Evolutionary conservation across 2,797 vertebrate genomes (phyloP).

Genomic region (Crax fasciolata): DNA sequence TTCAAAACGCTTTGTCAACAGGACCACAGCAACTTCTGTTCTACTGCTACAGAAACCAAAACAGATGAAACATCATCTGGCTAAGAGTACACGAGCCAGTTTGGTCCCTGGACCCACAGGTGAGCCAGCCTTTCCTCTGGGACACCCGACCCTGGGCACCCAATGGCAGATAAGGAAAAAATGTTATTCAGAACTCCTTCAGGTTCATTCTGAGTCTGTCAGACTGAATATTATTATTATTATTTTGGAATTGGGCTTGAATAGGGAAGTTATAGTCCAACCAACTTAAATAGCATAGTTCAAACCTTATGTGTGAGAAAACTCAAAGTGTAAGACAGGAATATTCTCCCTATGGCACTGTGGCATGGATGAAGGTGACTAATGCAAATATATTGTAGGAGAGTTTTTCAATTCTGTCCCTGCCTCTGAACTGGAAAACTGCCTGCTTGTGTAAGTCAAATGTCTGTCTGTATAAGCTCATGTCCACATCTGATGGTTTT

Average conservation of each 20-base stretch:
- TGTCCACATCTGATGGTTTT: neutral
- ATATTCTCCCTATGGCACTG: neutral
- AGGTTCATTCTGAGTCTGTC: neutral
- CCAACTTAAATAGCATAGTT: neutral
- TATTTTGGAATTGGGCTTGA: neutral
- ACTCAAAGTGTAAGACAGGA: neutral
- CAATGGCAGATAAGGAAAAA: neutral
- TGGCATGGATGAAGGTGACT: neutral
- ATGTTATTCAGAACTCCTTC: neutral
- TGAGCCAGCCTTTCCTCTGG: neutral
- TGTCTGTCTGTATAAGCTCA: neutral
- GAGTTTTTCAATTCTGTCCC: neutral
- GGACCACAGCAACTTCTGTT: neutral
- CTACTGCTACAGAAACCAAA: neutral
- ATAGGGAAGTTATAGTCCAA: neutral
- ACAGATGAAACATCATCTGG: neutral
- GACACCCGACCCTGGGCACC: neutral
- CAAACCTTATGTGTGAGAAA: neutral
- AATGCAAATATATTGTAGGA: neutral
- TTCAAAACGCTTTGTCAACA: neutral
- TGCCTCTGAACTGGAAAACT: neutral
- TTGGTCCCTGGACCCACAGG: neutral
- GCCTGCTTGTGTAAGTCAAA: neutral
- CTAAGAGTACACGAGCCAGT: neutral
- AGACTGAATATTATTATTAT: neutral